Conservation (phyloP, 2,797 vertebrate genomes). For the Malurus leucopterus region DNA sequence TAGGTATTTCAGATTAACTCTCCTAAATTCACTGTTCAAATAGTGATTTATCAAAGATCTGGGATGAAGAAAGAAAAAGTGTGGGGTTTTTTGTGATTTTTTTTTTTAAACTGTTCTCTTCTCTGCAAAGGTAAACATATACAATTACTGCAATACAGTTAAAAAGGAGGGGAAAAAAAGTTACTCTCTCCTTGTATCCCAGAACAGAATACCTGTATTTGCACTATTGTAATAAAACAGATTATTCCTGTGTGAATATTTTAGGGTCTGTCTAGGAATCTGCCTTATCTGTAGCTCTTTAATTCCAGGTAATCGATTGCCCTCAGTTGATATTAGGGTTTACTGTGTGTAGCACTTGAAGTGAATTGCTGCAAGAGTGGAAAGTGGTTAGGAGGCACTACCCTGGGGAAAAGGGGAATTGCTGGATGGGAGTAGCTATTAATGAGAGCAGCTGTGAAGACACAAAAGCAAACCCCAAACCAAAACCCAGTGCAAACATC, state of each 20-base stretch:
- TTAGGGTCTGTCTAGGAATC: neutral
- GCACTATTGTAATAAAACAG: neutral
- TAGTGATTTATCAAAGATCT: neutral
- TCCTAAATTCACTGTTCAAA: neutral
- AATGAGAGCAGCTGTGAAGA: neutral
- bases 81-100: neutral
- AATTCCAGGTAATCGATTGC: neutral
- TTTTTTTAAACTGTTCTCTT: neutral
- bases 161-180: neutral
- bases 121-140: neutral
- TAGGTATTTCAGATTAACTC: neutral
- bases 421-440: neutral
- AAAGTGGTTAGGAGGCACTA: neutral
- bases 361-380: neutral
- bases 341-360: neutral
- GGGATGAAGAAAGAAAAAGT: neutral
- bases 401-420: neutral
- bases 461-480: neutral
- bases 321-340: neutral
- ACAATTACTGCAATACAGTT: neutral
- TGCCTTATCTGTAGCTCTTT: neutral
- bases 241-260: neutral
- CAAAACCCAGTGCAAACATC: neutral
- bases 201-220: neutral
- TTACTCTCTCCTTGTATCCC: neutral